Evolutionary conservation across 1,140 invertebrate species (phyloP).

Genomic region (Chlorops oryzae): DNA sequence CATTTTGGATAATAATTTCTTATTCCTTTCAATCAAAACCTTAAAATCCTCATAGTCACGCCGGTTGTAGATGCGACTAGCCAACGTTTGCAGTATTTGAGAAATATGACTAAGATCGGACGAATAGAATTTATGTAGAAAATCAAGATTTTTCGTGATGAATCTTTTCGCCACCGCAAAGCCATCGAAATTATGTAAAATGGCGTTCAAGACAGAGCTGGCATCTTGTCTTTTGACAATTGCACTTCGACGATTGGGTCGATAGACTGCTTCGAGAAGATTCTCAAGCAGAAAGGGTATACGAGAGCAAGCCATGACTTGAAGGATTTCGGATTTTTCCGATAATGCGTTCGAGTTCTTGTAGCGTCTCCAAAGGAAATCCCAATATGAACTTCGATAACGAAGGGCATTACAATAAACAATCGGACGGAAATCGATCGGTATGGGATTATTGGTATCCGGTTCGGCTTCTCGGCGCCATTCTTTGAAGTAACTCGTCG

Average conservation of each 20-base stretch:
- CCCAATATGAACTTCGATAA: constrained; percentile 67
- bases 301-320: constrained; percentile 59
- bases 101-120: constrained; percentile 44
- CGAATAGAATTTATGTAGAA: constrained; percentile 44
- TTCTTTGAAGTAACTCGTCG: constrained; percentile 52
- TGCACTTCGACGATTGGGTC: constrained; percentile 55
- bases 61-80: constrained; percentile 47
- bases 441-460: constrained; percentile 55
- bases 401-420: constrained; percentile 71
- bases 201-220: constrained; percentile 53
- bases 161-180: constrained; percentile 58
- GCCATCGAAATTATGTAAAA: constrained; percentile 51
- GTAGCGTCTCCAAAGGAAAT: constrained; percentile 67
- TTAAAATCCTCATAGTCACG: constrained; percentile 48
- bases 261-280: no score
- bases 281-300: constrained; percentile 65
- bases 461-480: constrained; percentile 52
- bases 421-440: constrained; percentile 60
- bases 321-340: constrained; percentile 58
- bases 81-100: constrained; percentile 45
- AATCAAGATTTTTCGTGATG: constrained; percentile 33
- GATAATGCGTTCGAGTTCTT: constrained; percentile 57
- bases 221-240: no score
- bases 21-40: constrained; percentile 44
- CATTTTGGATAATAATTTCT: constrained; percentile 45